Percentiles rank a stretch among this genome's conserved stretches.
Evolutionary conservation across 2,113 vertebrate genomes (phyloP).

Genomic region (Phoenicopterus ruber): DNA sequence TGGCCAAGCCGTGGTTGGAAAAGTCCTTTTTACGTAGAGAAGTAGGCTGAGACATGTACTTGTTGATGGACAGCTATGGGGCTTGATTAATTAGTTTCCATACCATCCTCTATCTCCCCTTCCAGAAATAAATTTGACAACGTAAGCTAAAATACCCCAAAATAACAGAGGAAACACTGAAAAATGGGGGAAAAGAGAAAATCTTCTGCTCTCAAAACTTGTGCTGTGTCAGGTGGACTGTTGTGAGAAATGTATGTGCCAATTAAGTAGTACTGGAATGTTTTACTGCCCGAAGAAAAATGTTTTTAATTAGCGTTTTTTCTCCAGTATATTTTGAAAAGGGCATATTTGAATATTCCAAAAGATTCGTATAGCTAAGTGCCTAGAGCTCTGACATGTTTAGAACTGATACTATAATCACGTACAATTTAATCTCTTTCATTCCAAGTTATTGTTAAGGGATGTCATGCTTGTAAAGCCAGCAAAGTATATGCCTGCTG

Average conservation of each 20-base stretch:
- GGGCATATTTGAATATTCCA: background rate
- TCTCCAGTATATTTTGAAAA: slow-evolving; percentile 3
- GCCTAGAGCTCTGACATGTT: slow-evolving; percentile 7
- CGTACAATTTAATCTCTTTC: slow-evolving; percentile 16
- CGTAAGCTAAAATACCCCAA: background rate
- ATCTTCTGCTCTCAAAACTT: background rate
- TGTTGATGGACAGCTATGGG: background rate
- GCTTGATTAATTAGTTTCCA: background rate
- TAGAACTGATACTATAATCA: slow-evolving; percentile 12
- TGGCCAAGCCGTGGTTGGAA: background rate
- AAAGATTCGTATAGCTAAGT: background rate
- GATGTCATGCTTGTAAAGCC: background rate
- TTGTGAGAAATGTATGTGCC: background rate
- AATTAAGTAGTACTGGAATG: background rate
- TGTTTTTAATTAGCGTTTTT: slow-evolving; percentile 18
- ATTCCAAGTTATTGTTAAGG: slow-evolving; percentile 15
- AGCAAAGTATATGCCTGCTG: background rate
- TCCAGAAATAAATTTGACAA: background rate
- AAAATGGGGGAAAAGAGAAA: background rate
- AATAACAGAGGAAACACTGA: background rate
- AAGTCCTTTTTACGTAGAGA: background rate
- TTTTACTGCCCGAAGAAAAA: background rate
- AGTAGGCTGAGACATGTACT: background rate
- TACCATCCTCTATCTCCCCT: background rate
- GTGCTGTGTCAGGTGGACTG: background rate